A percentile compares a stretch with the other conserved stretches of the same genome.
Evolutionary conservation across 2,113 vertebrate genomes (phyloP).

Genomic region (Thamnaconus septentrionalis): DNA sequence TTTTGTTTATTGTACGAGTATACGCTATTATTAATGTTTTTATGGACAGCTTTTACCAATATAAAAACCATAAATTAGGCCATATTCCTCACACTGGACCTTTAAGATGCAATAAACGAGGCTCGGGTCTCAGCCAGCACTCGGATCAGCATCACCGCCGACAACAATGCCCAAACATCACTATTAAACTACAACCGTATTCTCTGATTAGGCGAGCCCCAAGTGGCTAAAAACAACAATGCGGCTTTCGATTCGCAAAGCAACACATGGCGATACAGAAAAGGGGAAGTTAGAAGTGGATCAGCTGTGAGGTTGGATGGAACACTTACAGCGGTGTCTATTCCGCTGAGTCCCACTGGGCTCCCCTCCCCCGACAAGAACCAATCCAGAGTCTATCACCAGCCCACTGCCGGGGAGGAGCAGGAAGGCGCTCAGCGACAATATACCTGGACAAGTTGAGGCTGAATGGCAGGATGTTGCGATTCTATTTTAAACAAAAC

Average conservation of each 20-base stretch:
- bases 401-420: constrained; percentile 9
- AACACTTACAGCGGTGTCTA: constrained; percentile 39
- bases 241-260: constrained; percentile 31
- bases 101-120: no score
- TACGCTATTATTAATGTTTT: no score
- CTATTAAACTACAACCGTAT: background rate
- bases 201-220: background rate
- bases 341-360: constrained; percentile 39
- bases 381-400: constrained; percentile 29
- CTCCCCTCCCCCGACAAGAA: constrained; percentile 14
- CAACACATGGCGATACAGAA: constrained; percentile 42
- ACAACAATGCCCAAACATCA: background rate
- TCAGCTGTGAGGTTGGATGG: constrained; percentile 36
- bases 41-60: no score
- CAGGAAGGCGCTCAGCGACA: constrained; percentile 2
- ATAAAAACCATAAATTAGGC: no score
- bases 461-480: constrained; percentile 12
- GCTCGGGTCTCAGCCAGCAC: no score
- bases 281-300: constrained; percentile 38
- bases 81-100: no score
- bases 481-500: background rate
- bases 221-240: background rate
- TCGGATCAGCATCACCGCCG: no score
- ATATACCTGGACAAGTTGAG: constrained; percentile 9
- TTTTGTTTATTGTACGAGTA: no score